These are phyloP conservation scores for Anneissia japonica DNA, from an alignment of 35 echinoderm and acorn worm genomes.

Conservation along the genomic window DNA sequence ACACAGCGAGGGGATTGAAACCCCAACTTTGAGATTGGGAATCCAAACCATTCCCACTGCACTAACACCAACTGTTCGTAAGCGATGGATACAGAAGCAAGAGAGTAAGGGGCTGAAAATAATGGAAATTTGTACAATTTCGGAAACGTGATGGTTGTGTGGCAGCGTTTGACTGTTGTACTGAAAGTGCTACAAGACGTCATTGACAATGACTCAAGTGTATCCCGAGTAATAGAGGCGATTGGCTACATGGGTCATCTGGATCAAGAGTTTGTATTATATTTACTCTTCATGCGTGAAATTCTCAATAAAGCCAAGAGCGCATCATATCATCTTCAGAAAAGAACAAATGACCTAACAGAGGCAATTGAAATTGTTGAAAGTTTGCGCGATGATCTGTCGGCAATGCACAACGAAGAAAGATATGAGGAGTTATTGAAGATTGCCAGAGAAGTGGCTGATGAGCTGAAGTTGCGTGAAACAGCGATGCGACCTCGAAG, in stretches of 20 bases:
- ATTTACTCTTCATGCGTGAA: neutral
- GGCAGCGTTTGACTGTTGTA: too few relatives aligned
- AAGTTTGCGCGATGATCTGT: neutral
- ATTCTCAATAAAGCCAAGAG: neutral
- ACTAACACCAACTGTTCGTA: neutral
- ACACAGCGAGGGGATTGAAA: too few relatives aligned
- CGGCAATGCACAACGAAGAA: neutral
- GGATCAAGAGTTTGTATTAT: neutral
- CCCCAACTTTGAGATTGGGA: too few relatives aligned
- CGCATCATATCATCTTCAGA: neutral
- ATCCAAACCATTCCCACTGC: too few relatives aligned
- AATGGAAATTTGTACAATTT: slow-evolving; percentile 1
- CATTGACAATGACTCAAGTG: neutral
- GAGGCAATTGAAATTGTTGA: neutral
- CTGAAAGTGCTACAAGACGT: neutral
- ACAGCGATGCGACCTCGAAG: too few relatives aligned
- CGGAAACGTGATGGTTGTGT: too few relatives aligned
- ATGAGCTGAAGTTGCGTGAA: too few relatives aligned
- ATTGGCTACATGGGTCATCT: neutral
- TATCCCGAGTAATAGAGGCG: neutral
- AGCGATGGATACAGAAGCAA: neutral
- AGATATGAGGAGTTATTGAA: neutral
- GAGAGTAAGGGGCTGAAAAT: neutral
- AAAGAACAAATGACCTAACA: neutral
- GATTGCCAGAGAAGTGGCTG: neutral